These are phyloP conservation scores for Agapostemon virescens DNA, from an alignment of 2,888 invertebrate species.

Conservation along the genomic window DNA sequence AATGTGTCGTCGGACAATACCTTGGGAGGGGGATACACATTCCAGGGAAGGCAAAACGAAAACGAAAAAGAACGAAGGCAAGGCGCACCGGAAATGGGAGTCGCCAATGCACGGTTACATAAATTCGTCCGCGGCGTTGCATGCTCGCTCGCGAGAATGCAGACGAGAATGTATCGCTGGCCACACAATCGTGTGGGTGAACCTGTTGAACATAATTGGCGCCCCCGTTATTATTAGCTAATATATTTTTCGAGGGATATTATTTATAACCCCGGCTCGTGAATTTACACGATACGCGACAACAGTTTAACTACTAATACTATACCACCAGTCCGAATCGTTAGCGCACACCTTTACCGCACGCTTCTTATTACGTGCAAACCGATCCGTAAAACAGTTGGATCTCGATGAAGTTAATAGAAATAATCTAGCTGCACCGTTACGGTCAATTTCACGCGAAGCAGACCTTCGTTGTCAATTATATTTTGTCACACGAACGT, in stretches of 20 bases:
- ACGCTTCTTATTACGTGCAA: not conserved
- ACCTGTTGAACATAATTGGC: conserved; percentile 59
- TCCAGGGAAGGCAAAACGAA: conserved; percentile 1
- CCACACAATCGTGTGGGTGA: conserved; percentile 54
- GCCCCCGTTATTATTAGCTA: conserved; percentile 58
- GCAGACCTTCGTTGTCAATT: not conserved
- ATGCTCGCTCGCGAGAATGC: conserved; percentile 35
- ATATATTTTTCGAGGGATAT: conserved; percentile 52
- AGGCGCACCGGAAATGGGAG: conserved; percentile 52
- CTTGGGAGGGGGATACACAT: not conserved
- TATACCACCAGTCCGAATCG: not conserved
- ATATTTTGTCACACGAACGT: not conserved
- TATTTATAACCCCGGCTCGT: conserved; percentile 49
- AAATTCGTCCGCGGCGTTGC: conserved; percentile 47
- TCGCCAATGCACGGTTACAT: conserved; percentile 48
- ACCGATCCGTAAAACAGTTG: not conserved
- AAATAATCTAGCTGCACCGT: not conserved
- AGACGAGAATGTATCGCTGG: conserved; percentile 46
- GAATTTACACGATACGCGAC: conserved; percentile 22
- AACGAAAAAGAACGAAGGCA: conserved; percentile 27
- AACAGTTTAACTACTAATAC: conserved; percentile 14
- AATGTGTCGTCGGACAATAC: conserved; percentile 14
- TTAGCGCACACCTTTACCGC: not conserved
- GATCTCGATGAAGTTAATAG: conserved; percentile 2
- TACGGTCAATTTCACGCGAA: not conserved